Evolutionary conservation across 2,113 vertebrate genomes (phyloP).

Genomic region (Cariama cristata): DNA sequence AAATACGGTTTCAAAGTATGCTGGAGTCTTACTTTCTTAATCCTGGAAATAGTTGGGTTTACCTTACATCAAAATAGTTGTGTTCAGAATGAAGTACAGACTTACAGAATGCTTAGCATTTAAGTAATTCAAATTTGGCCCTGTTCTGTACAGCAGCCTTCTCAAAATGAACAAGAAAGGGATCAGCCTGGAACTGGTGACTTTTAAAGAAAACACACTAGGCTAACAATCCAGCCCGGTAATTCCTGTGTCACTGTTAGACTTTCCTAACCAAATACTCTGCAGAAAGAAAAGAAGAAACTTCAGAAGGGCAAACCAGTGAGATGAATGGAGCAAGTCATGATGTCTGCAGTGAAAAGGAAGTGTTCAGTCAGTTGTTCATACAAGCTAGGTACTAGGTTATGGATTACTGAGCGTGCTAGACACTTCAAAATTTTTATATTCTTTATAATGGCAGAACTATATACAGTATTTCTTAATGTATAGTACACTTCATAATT

Average conservation of each 20-base stretch:
- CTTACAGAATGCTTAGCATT: not conserved
- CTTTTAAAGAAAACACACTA: not conserved
- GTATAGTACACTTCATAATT: not conserved
- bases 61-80: not conserved
- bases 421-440: not conserved
- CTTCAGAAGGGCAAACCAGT: not conserved
- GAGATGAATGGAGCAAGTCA: not conserved
- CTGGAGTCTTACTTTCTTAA: not conserved
- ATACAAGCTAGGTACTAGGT: not conserved
- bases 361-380: not conserved
- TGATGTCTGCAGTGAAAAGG: not conserved
- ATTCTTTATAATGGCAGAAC: not conserved
- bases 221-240: not conserved
- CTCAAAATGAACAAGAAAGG: not conserved
- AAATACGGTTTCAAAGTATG: not conserved
- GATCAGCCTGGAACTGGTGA: not conserved
- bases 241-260: not conserved
- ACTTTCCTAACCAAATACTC: not conserved
- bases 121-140: not conserved
- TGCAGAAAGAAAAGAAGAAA: not conserved
- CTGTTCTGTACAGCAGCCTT: not conserved
- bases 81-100: not conserved
- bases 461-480: not conserved
- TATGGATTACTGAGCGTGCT: not conserved
- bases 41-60: not conserved